These are phyloP conservation scores for Spermophilus dauricus DNA, from an alignment of 2,113 vertebrate species.

Conservation along the genomic window DNA sequence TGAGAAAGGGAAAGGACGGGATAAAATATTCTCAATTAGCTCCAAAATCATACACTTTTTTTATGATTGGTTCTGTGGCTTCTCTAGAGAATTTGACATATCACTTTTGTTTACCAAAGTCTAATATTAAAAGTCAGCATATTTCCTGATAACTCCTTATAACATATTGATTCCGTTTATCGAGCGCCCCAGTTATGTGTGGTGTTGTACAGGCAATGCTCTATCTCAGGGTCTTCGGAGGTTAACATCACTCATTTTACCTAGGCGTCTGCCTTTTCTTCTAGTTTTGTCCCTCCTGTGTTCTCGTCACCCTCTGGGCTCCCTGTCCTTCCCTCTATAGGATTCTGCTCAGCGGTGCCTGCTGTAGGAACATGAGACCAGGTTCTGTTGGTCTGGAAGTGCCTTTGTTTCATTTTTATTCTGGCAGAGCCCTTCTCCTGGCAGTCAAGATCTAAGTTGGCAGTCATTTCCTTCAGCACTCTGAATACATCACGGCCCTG, in stretches of 20 bases:
- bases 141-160: neutral
- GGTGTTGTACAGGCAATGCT: no score
- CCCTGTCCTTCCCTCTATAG: neutral
- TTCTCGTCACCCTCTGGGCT: neutral
- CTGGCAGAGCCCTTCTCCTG: neutral
- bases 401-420: neutral
- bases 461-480: constrained; percentile 26
- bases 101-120: neutral
- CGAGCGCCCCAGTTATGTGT: no score
- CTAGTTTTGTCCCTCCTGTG: neutral
- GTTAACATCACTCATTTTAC: rapidly evolving
- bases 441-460: neutral
- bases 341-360: neutral
- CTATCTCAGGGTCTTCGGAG: neutral
- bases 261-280: rapidly evolving
- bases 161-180: neutral
- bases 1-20: neutral
- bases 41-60: neutral
- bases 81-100: neutral
- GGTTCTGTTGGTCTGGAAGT: neutral
- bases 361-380: neutral
- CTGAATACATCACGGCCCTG: constrained; percentile 16
- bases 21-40: neutral
- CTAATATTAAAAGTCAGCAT: neutral
- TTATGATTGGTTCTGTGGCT: neutral